Conservation (phyloP, 2,113 vertebrate species). For the Anseranas semipalmata region DNA sequence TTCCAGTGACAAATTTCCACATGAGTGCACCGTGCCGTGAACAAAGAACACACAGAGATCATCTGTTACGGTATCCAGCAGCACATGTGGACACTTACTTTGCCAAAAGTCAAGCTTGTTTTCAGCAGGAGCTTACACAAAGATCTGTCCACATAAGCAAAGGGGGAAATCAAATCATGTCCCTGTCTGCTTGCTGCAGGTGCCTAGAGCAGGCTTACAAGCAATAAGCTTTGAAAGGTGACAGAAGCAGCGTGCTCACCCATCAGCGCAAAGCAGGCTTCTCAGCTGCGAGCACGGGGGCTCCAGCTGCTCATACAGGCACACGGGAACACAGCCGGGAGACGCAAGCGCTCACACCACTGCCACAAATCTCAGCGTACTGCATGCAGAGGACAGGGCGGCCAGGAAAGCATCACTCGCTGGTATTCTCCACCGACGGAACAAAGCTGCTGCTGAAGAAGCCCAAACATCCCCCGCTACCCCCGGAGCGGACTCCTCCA, state of each 20-base stretch:
- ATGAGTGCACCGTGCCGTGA: accelerated
- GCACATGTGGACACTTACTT: not conserved
- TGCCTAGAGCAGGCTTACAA: not conserved
- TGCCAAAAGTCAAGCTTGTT: not conserved
- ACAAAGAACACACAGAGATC: not conserved
- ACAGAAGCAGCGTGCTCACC: not conserved
- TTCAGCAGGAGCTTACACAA: not conserved
- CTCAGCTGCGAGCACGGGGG: not conserved
- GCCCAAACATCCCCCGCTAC: not conserved
- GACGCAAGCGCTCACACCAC: accelerated
- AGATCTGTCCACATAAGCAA: not conserved
- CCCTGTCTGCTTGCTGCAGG: not conserved
- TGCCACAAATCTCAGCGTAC: not conserved
- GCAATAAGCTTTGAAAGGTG: not conserved
- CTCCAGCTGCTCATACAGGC: not conserved
- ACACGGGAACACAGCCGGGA: not conserved
- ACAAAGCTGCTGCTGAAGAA: not conserved
- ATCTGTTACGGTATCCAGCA: not conserved
- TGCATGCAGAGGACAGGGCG: not conserved
- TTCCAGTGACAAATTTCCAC: not conserved
- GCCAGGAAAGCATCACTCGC: not conserved
- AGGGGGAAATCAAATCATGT: not conserved
- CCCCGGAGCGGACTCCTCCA: not conserved
- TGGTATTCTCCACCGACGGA: not conserved
- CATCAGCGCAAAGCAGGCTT: not conserved